phyloP scores from a whole-genome alignment of 2,888 invertebrate genomes.

The Nemurella pictetii region DNA sequence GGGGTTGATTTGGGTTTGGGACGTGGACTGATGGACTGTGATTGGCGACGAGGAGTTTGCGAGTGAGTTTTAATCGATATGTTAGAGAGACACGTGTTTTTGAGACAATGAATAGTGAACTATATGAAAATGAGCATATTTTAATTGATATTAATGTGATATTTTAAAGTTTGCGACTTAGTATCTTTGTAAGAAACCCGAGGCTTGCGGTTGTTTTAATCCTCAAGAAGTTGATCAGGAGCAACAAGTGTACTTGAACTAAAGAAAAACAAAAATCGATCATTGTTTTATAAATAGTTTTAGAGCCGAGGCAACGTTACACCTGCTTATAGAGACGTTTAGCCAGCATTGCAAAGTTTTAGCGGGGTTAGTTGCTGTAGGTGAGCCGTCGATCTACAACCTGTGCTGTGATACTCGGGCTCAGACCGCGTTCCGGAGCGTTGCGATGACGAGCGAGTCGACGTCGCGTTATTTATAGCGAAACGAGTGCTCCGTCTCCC shows the following conservation, averaged over 20 bases:
- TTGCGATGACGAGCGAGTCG: not conserved
- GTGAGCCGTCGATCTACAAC: too few species aligned
- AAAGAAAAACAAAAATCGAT: not conserved
- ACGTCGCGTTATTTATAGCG: not conserved
- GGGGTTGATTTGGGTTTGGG: not conserved
- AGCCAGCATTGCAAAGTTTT: too few species aligned
- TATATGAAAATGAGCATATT: not conserved
- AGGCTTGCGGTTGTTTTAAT: not conserved
- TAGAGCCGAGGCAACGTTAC: too few species aligned
- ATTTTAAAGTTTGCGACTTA: not conserved
- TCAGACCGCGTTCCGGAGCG: too few species aligned
- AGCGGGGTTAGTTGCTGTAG: too few species aligned
- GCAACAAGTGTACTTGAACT: not conserved
- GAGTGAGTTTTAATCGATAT: not conserved
- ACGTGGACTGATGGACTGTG: not conserved
- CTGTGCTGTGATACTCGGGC: too few species aligned
- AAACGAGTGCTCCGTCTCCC: not conserved
- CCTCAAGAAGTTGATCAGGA: not conserved
- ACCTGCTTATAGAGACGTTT: too few species aligned
- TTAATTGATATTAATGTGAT: not conserved
- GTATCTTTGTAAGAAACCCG: too few species aligned
- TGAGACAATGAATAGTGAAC: too few species aligned
- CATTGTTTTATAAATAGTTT: not conserved
- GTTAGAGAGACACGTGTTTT: not conserved
- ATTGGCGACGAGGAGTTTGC: too few species aligned